A percentile compares a stretch with the other conserved stretches of the same genome.
phyloP scores from a whole-genome alignment of 2,888 invertebrate genomes.

The Noctua comes region DNA sequence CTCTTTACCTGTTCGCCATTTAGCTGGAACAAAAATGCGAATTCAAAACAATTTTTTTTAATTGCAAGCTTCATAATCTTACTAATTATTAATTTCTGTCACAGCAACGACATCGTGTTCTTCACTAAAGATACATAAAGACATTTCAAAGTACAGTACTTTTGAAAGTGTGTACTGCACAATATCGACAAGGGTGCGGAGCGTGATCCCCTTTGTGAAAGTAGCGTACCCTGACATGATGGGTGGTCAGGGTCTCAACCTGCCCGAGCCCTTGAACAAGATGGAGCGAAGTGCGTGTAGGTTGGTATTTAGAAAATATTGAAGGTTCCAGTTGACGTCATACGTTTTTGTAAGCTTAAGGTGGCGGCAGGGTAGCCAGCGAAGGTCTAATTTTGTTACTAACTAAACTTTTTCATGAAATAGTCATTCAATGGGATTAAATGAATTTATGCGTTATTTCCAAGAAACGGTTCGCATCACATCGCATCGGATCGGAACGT shows the following conservation, averaged over 20 bases:
- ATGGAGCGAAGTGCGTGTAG: conserved; percentile 88
- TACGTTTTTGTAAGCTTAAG: neutral
- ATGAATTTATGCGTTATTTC: too few relatives aligned
- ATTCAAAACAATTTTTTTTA: neutral
- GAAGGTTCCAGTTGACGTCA: neutral
- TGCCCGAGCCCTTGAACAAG: conserved; percentile 91
- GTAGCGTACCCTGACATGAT: conserved; percentile 94
- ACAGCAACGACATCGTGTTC: conserved; percentile 84
- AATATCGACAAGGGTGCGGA: conserved; percentile 90
- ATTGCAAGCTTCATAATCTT: neutral
- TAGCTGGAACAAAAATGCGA: neutral
- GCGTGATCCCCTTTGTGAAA: conserved; percentile 93
- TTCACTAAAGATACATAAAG: conserved; percentile 86
- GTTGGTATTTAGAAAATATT: conserved; percentile 66
- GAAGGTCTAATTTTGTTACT: too few relatives aligned
- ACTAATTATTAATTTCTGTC: conserved; percentile 32
- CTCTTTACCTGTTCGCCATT: neutral
- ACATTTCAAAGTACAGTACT: conserved; percentile 81
- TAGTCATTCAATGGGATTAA: too few relatives aligned
- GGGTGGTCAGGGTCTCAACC: conserved; percentile 89
- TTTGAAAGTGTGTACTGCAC: conserved; percentile 87
- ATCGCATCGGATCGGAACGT: too few relatives aligned
- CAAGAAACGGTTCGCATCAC: too few relatives aligned
- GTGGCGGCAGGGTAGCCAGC: too few relatives aligned
- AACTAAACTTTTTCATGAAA: too few relatives aligned